Percentiles rank a stretch among this genome's conserved stretches.
phyloP scores from a whole-genome alignment of 35 echinoderm and acorn worm species.

The Amphiura filiformis region DNA sequence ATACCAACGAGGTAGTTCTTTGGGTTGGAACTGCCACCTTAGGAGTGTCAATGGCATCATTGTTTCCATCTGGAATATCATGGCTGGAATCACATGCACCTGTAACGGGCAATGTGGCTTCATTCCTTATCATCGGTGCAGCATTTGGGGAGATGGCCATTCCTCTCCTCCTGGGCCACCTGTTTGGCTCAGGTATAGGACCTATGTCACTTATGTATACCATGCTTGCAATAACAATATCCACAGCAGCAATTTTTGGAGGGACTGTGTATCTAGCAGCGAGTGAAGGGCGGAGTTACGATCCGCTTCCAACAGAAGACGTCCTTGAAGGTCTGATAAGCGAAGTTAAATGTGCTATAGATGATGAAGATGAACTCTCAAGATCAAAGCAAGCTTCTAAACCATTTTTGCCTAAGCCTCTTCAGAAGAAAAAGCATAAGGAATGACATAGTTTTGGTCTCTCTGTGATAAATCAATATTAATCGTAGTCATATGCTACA shows the following conservation, averaged over 20 bases:
- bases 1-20: slow-evolving; percentile 21
- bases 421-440: slow-evolving; percentile 32
- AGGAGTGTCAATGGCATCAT: slow-evolving; percentile 83
- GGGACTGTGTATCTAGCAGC: slow-evolving; percentile 11
- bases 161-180: slow-evolving; percentile 42
- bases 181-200: slow-evolving; percentile 14
- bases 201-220: slow-evolving; percentile 40
- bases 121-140: slow-evolving; percentile 60
- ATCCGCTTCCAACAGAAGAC: not conserved
- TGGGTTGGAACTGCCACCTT: slow-evolving; percentile 65
- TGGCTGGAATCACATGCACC: slow-evolving; percentile 76
- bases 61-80: slow-evolving; percentile 82
- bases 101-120: slow-evolving; percentile 68
- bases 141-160: slow-evolving; percentile 83
- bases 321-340: not conserved
- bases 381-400: slow-evolving; percentile 32
- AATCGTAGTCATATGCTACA: too few relatives aligned
- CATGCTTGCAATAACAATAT: not conserved
- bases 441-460: slow-evolving; percentile 32
- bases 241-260: slow-evolving; percentile 22
- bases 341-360: slow-evolving; percentile 18
- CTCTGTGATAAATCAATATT: too few relatives aligned
- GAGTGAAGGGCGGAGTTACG: slow-evolving; percentile 21
- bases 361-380: slow-evolving; percentile 14
- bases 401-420: slow-evolving; percentile 3